These are phyloP conservation scores for Oscheius sp. DNA, from an alignment of 2,888 invertebrate species.

Conservation along the genomic window DNA sequence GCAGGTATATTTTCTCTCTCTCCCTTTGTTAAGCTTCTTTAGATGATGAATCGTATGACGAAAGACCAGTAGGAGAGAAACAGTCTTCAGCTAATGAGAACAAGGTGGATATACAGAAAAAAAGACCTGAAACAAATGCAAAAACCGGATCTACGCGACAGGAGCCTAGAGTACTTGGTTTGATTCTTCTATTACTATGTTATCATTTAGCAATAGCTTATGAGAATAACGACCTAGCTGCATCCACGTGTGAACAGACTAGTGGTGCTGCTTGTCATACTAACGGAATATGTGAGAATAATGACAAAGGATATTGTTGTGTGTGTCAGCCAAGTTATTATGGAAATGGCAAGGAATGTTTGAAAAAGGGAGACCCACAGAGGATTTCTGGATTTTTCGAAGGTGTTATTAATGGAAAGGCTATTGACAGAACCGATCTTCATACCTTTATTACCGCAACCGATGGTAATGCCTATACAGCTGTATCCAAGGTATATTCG, in stretches of 20 bases:
- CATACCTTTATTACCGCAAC: slow-evolving; percentile 85
- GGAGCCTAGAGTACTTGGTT: not conserved
- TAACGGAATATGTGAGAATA: slow-evolving; percentile 74
- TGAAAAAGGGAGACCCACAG: slow-evolving; percentile 83
- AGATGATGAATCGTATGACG: too few relatives aligned
- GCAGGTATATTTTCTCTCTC: slow-evolving; percentile 39
- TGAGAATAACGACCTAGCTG: too few relatives aligned
- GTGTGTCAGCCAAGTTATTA: slow-evolving; percentile 82
- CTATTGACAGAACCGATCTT: slow-evolving; percentile 81
- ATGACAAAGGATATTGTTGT: slow-evolving; percentile 87
- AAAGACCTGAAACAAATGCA: not conserved
- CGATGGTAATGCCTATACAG: slow-evolving; percentile 56
- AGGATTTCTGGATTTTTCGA: slow-evolving; percentile 88
- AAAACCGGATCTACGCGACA: too few relatives aligned
- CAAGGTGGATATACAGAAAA: not conserved
- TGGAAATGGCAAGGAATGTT: slow-evolving; percentile 90
- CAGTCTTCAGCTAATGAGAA: not conserved
- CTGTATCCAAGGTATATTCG: slow-evolving; percentile 40
- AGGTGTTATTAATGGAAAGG: slow-evolving; percentile 83
- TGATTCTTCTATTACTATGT: too few relatives aligned
- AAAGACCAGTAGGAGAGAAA: not conserved
- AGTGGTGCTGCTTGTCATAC: slow-evolving; percentile 26
- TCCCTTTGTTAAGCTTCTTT: too few relatives aligned
- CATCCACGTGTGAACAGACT: slow-evolving; percentile 11
- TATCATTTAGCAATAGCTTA: too few relatives aligned